phyloP scores from a whole-genome alignment of 2,888 invertebrate genomes.

The Pammene fasciana region DNA sequence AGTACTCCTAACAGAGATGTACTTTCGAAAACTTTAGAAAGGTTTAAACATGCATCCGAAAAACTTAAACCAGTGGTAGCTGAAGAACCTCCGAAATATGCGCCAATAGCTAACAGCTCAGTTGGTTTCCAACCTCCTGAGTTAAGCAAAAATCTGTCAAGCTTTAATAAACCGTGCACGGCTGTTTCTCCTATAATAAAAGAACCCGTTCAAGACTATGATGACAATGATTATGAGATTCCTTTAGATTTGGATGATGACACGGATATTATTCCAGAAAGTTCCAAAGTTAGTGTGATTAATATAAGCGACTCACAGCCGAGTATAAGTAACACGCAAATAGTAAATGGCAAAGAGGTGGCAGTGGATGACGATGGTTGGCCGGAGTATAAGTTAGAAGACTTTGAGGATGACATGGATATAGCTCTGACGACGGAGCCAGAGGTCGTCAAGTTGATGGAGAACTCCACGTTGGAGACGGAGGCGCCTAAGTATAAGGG shows the following conservation, averaged over 20 bases:
- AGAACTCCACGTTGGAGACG: slow-evolving; percentile 55
- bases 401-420: slow-evolving; percentile 71
- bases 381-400: slow-evolving; percentile 79
- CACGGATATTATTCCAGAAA: slow-evolving; percentile 53
- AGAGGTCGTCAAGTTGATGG: slow-evolving; percentile 61
- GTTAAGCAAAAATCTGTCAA: slow-evolving; percentile 59
- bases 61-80: slow-evolving; percentile 65
- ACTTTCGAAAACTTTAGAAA: slow-evolving; percentile 69
- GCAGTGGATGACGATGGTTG: slow-evolving; percentile 82
- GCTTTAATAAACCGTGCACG: slow-evolving; percentile 57
- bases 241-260: slow-evolving; percentile 64
- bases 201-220: slow-evolving; percentile 46
- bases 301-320: slow-evolving; percentile 62
- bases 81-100: slow-evolving; percentile 55
- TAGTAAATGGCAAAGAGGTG: slow-evolving; percentile 56
- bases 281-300: slow-evolving; percentile 53
- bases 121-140: slow-evolving; percentile 71
- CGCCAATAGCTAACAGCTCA: slow-evolving; percentile 66
- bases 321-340: slow-evolving; percentile 53
- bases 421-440: slow-evolving; percentile 47
- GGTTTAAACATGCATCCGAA: slow-evolving; percentile 65
- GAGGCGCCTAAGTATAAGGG: slow-evolving; percentile 65
- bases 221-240: slow-evolving; percentile 57
- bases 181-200: slow-evolving; percentile 56
- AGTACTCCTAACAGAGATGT: slow-evolving; percentile 56